Percentiles rank a stretch among this genome's conserved stretches.
These are phyloP conservation scores for Venustaconcha ellipsiformis DNA, from an alignment of 1,140 invertebrate species.

Conservation along the genomic window DNA sequence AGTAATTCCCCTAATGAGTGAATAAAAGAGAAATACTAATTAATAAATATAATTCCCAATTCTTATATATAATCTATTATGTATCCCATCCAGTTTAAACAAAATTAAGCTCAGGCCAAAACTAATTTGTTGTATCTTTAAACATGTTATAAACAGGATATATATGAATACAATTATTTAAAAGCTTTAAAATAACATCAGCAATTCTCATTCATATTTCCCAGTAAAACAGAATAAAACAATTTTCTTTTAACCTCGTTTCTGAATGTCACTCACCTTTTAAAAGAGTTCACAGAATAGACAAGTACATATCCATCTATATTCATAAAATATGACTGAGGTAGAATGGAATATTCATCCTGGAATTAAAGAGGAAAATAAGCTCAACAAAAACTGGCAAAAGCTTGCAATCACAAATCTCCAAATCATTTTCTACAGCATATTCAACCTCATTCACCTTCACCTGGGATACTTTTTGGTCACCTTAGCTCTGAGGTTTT, in stretches of 20 bases:
- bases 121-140: not conserved
- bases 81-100: not conserved
- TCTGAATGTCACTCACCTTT: constrained; percentile 73
- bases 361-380: constrained; percentile 44
- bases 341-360: constrained; percentile 98
- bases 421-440: too few relatives aligned
- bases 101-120: not conserved
- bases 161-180: not conserved
- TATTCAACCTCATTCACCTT: too few relatives aligned
- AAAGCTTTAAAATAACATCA: not conserved
- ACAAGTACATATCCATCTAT: constrained; percentile 98
- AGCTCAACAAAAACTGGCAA: too few relatives aligned
- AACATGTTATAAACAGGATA: not conserved
- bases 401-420: too few relatives aligned
- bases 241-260: not conserved
- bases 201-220: not conserved
- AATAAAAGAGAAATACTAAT: too few relatives aligned
- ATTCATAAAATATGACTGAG: constrained; percentile 97
- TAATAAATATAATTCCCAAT: too few relatives aligned
- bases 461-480: too few relatives aligned
- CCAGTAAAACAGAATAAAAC: too few relatives aligned
- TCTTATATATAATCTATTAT: not conserved
- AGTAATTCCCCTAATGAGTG: too few relatives aligned
- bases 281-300: constrained; percentile 95
- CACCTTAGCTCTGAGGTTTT: too few relatives aligned